Evolutionary conservation across 2,888 invertebrate species (phyloP), one percentile per base, ranked within the genome.

Genomic region (Catocala nupta): DNA sequence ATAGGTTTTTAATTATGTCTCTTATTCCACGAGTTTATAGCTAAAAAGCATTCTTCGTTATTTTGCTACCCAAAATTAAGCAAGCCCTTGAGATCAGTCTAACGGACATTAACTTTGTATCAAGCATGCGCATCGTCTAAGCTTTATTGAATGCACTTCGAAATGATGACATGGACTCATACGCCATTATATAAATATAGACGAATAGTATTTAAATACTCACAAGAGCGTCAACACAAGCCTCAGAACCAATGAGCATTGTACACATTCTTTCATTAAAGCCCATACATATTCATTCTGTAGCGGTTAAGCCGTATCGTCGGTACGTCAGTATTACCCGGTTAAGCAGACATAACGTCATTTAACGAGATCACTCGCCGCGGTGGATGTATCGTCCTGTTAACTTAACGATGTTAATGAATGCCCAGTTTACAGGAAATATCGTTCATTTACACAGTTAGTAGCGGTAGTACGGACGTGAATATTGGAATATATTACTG

Each of bases 351-450:
- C 59, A 57, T 54, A 56, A 11, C n/a, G 57, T 8, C 3, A 59
- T 59, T 73, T 60, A 59, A 68, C 13, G 39, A 50, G 39, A 12
- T 25, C 43, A 39, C 11, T 45, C 44, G n/a, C 58, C 9, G 48
- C 10, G 50, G n/a, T 36, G 42, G 54, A 62, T 59, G 60, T 63
- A 63, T 64, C 58, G 71, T 65, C 48, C 53, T 56, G 52, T 65
- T 49, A 54, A 70, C 68, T 59, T 65, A 55, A 73, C 62, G 44
- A 33, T 65, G 48, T 62, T 65, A 71, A 73, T 60, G 68, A 52
- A 61, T 52, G 16, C 10, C 54, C 52, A 63, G 39, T 71, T 52
- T 55, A 60, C 33, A 34, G 12, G 10, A 10, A 33, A 9, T 34
- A 49, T 11, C 49, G n/a, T 48, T 48, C 5, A 48, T 13, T 13